Conservation (phyloP, 1,140 invertebrate genomes). For the Belonocnema kinseyi region DNA sequence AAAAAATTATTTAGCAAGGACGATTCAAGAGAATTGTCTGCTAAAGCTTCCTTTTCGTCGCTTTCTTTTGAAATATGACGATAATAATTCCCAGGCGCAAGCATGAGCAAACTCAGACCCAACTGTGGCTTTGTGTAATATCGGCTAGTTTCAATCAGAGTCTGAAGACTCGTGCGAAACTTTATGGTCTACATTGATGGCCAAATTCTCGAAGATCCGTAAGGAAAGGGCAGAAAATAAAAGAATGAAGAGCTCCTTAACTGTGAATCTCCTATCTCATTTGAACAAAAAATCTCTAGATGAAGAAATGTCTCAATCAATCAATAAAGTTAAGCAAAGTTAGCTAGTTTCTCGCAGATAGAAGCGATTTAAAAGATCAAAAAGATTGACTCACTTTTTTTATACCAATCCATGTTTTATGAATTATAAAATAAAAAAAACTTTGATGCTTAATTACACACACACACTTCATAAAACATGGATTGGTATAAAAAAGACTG, state of each 20-base stretch:
- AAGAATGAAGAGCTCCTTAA: not conserved
- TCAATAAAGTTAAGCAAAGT: too few relatives aligned
- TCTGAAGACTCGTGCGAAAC: slow-evolving; percentile 50
- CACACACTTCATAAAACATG: too few relatives aligned
- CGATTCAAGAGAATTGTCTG: slow-evolving; percentile 1
- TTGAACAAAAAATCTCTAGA: too few relatives aligned
- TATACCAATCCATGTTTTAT: too few relatives aligned
- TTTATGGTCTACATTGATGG: slow-evolving; percentile 50
- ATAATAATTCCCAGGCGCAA: slow-evolving; percentile 30
- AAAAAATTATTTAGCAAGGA: not conserved
- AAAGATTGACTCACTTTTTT: too few relatives aligned
- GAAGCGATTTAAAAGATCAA: too few relatives aligned
- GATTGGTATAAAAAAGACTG: too few relatives aligned
- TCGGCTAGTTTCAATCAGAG: slow-evolving; percentile 56
- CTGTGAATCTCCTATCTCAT: too few relatives aligned
- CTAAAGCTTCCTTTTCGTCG: not conserved
- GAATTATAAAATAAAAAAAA: too few relatives aligned
- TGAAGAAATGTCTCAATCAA: too few relatives aligned
- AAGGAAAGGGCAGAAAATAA: not conserved
- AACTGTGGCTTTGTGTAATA: slow-evolving; percentile 43
- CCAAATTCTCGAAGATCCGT: slow-evolving; percentile 46
- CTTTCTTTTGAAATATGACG: not conserved
- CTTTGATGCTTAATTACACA: too few relatives aligned
- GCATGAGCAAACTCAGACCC: slow-evolving; percentile 52
- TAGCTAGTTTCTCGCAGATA: too few relatives aligned